These are phyloP conservation scores for Apostichopus leukothele DNA, from an alignment of 53 echinoderm and acorn worm genomes.

Conservation along the genomic window DNA sequence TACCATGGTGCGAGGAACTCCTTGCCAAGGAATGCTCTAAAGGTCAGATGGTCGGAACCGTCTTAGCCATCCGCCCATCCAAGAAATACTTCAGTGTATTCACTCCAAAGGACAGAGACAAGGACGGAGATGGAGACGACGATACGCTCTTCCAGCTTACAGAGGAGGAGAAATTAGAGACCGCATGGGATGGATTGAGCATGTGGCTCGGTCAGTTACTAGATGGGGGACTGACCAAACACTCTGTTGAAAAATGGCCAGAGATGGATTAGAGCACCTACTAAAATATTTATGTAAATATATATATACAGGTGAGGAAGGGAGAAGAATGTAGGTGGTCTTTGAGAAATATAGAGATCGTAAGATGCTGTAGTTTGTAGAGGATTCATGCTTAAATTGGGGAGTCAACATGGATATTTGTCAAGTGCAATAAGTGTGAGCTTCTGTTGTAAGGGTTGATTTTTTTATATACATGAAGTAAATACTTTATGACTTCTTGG, in stretches of 20 bases:
- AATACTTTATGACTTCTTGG: too few relatives aligned
- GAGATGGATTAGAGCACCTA: neutral
- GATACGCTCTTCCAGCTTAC: neutral
- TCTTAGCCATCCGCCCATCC: conserved; percentile 72
- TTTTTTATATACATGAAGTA: too few relatives aligned
- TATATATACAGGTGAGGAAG: too few relatives aligned
- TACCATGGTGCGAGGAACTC: conserved; percentile 28
- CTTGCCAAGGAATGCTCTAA: neutral
- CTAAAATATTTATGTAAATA: too few relatives aligned
- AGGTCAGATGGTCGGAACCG: conserved; percentile 38
- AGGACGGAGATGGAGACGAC: neutral
- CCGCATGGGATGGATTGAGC: conserved; percentile 43
- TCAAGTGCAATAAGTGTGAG: too few relatives aligned
- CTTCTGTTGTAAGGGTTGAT: too few relatives aligned
- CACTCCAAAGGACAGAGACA: conserved; percentile 28
- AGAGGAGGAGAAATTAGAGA: conserved; percentile 13
- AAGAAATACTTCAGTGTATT: conserved; percentile 73
- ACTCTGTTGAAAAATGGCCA: conserved; percentile 61
- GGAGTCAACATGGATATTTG: too few relatives aligned
- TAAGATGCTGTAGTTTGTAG: too few relatives aligned
- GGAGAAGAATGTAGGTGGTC: too few relatives aligned
- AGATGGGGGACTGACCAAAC: conserved; percentile 58
- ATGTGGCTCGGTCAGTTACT: conserved; percentile 73
- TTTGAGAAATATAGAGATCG: too few relatives aligned
- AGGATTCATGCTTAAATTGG: too few relatives aligned